Conservation (phyloP, 2,888 invertebrate species). For the Bruchidius siliquastri region DNA sequence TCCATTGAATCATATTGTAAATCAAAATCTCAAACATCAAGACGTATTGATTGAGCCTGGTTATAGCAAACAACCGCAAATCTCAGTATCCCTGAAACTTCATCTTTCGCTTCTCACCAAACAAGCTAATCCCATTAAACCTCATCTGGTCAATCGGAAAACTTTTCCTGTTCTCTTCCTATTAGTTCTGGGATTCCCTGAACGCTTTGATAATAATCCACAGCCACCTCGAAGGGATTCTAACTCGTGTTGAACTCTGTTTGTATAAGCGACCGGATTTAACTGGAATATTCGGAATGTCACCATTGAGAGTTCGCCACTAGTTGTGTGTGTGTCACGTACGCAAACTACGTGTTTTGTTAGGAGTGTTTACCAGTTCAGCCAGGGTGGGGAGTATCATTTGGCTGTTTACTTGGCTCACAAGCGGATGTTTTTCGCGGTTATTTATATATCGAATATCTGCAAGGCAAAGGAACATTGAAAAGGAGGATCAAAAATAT, state of each 20-base stretch:
- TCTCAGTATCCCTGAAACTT: not conserved
- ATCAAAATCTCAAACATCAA: too few species aligned
- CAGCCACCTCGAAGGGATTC: not conserved
- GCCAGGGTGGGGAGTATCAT: not conserved
- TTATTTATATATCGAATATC: too few species aligned
- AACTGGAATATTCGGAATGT: not conserved
- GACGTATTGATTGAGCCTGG: too few species aligned
- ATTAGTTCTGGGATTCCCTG: not conserved
- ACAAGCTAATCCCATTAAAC: not conserved
- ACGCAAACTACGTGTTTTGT: not conserved
- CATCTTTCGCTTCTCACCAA: not conserved
- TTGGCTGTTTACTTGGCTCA: not conserved
- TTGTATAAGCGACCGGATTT: not conserved
- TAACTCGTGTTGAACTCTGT: not conserved
- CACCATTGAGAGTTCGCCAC: not conserved
- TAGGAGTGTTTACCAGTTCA: not conserved
- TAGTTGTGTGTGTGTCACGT: not conserved
- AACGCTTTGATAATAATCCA: not conserved
- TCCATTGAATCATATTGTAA: too few species aligned
- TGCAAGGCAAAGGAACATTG: too few species aligned
- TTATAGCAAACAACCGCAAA: not conserved
- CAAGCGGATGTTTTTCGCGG: not conserved
- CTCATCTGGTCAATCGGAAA: not conserved
- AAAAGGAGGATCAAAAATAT: too few species aligned
- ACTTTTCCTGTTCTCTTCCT: not conserved